These are phyloP conservation scores for Cisticola juncidis DNA, from an alignment of 2,113 vertebrate genomes.

Conservation along the genomic window DNA sequence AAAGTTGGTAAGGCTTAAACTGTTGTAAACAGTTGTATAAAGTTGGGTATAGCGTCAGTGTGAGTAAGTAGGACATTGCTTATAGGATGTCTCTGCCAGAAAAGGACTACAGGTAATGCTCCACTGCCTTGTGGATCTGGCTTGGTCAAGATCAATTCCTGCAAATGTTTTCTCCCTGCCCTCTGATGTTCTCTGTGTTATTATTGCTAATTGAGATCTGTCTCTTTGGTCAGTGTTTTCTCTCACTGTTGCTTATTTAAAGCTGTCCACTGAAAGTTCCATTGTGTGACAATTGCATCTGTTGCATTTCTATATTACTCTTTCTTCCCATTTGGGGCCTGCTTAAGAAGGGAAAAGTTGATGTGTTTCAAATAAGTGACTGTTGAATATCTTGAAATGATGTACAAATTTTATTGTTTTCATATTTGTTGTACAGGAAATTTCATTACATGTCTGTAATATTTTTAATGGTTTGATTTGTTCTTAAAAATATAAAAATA, in stretches of 20 bases:
- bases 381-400: conserved; percentile 73
- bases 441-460: conserved; percentile 68
- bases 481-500: conserved; percentile 72
- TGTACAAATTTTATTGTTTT: conserved; percentile 75
- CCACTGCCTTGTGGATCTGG: neutral
- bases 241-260: neutral
- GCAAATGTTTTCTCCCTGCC: neutral
- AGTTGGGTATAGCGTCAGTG: rapidly evolving
- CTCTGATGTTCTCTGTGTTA: neutral
- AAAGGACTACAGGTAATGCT: neutral
- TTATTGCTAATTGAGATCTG: neutral
- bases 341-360: conserved; percentile 63
- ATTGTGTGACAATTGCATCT: conserved; percentile 12
- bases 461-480: conserved; percentile 71
- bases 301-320: conserved; percentile 23
- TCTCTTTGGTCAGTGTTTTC: conserved; percentile 12
- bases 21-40: neutral
- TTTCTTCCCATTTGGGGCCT: conserved; percentile 11
- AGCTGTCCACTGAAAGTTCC: conserved; percentile 3
- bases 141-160: neutral
- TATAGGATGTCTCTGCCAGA: neutral
- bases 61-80: neutral
- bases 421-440: conserved; percentile 75
- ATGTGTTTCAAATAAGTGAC: conserved; percentile 66
- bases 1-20: neutral